Conservation (phyloP, 2,113 vertebrate genomes). For the Myotis davidii region DNA sequence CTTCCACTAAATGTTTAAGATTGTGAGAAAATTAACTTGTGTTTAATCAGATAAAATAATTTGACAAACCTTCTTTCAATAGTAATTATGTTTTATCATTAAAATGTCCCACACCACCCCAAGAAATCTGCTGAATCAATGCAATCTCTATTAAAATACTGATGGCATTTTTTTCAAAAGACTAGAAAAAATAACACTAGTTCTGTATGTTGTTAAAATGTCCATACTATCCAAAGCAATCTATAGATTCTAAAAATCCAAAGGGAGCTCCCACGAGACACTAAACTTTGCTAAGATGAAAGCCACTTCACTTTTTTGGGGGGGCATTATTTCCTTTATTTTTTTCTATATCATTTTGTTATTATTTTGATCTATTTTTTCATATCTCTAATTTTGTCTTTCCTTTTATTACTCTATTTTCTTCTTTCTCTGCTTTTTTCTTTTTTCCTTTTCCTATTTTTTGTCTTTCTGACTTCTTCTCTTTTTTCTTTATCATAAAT, state of each 20-base stretch:
- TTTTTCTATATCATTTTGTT: too few relatives aligned
- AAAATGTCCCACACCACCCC: background rate
- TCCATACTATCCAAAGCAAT: background rate
- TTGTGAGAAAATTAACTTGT: background rate
- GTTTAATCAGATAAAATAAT: constrained; percentile 15
- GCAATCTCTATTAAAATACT: background rate
- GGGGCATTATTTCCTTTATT: too few relatives aligned
- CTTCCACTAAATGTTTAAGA: background rate
- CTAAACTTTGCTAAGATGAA: too few relatives aligned
- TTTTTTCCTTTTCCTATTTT: too few relatives aligned
- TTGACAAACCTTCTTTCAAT: background rate
- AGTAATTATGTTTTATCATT: constrained; percentile 1
- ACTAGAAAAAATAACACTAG: background rate
- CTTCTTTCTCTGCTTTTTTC: too few relatives aligned
- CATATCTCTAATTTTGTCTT: too few relatives aligned
- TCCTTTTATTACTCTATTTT: too few relatives aligned
- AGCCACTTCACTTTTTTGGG: too few relatives aligned
- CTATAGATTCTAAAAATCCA: background rate
- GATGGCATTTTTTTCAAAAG: background rate
- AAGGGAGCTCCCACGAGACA: too few relatives aligned
- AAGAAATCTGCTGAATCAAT: background rate
- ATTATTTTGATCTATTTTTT: too few relatives aligned
- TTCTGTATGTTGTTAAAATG: background rate
- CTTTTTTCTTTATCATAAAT: too few relatives aligned
- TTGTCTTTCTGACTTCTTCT: too few relatives aligned